These are phyloP conservation scores for Ceryle rudis DNA, from an alignment of 2,797 vertebrate species.

Conservation along the genomic window DNA sequence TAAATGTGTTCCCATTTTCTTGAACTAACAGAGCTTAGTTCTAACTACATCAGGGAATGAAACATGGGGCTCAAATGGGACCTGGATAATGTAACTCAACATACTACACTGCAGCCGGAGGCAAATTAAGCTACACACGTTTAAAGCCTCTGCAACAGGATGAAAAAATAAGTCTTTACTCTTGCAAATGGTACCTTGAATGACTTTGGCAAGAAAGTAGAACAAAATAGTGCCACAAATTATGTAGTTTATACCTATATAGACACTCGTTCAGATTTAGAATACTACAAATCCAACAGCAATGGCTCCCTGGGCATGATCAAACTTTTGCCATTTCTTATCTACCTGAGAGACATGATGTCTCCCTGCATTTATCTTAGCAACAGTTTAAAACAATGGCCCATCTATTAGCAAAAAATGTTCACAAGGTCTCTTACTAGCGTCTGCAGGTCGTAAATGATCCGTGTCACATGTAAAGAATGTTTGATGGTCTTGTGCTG, in stretches of 20 bases:
- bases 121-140: background rate
- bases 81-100: background rate
- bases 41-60: background rate
- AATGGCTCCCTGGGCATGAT: background rate
- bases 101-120: background rate
- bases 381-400: background rate
- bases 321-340: background rate
- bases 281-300: background rate
- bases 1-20: background rate
- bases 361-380: background rate
- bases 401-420: background rate
- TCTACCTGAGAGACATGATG: background rate
- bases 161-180: background rate
- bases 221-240: background rate
- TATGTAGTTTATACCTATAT: background rate
- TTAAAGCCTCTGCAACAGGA: background rate
- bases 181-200: background rate
- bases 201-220: background rate
- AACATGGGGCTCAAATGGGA: background rate
- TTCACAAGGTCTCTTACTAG: conserved; percentile 84
- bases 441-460: conserved; percentile 94
- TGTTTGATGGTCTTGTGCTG: conserved; percentile 95
- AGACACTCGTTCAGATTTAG: background rate
- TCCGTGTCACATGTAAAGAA: conserved; percentile 97
- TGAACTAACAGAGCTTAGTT: background rate